Base-by-base conservation (phyloP, 1,140 invertebrate species). In the Pectinophora gossypiella region DNA sequence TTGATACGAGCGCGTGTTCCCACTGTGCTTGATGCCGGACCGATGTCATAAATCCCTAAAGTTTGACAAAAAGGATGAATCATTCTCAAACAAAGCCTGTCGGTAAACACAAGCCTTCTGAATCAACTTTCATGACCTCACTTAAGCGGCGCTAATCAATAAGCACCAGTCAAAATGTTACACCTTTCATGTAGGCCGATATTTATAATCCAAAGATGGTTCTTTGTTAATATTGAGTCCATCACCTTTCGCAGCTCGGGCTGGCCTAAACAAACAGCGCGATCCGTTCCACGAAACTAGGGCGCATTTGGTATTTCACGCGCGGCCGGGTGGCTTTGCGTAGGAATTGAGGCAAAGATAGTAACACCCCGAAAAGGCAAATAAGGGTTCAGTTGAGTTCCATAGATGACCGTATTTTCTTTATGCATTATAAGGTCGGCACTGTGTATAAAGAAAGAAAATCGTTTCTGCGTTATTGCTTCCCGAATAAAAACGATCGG, bases 221-320 rank as follows among this genome's bases (percentile, higher is more conserved):
- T 64, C 51, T 59, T 68, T 68, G 66, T 68, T 73, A 72, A 72
- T 68, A 73, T 76, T 76, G 64, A 72, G 68, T 64, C 49, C 64
- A 68, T 72, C 64, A 70, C 65, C 71, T 66, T 64, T 67, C 61
- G 51, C 59, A 61, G 55, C 51, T 61, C 51, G 46, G 40, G 46
- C 49, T 56, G 59, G 61, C 72, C 76, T 75, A 81, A 80, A 74
- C 67, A 78, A 82, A 82, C 68, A 75, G 46, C 60, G 61, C 54
- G 65, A 68, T 58, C 64, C 61, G 68, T 72, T 69, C 63, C 49
- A 51, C 65, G 61, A 72, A 83, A 83, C 67, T 78, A 69, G 82
- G 72, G 54, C 82, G 67, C 66, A 80, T 66, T 83, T 82, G 72
- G 78, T 85, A 85, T 85, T 81, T 79, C 73, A 78, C 72, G 76